These are phyloP conservation scores for Halcyon chelicuti DNA, from an alignment of 2,797 vertebrate species.

Conservation along the genomic window DNA sequence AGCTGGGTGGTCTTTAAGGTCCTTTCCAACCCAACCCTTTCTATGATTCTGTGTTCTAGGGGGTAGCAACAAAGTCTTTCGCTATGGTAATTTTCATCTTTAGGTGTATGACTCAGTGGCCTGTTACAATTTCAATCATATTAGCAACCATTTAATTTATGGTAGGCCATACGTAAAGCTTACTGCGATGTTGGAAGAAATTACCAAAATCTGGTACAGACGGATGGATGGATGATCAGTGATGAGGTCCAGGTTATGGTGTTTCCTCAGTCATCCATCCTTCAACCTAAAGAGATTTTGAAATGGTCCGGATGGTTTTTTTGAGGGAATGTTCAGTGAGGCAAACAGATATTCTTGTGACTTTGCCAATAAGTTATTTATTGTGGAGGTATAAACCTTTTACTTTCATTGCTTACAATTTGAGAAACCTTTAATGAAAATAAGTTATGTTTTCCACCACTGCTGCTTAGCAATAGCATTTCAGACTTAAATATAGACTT, in stretches of 20 bases:
- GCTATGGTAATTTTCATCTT: neutral
- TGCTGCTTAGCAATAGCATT: constrained; percentile 58
- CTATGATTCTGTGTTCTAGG: neutral
- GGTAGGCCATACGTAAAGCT: neutral
- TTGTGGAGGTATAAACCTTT: constrained; percentile 23
- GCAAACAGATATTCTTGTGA: neutral
- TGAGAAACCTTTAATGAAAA: constrained; percentile 48
- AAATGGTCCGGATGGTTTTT: neutral
- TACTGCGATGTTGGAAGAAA: neutral
- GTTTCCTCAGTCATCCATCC: neutral
- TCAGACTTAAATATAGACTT: constrained; percentile 56
- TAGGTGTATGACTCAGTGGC: neutral
- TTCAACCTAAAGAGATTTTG: neutral
- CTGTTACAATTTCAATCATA: neutral
- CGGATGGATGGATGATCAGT: neutral
- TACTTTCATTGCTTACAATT: constrained; percentile 25
- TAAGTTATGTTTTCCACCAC: constrained; percentile 43
- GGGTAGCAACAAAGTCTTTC: neutral
- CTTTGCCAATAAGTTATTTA: constrained; percentile 3
- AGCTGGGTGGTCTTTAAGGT: too few species aligned
- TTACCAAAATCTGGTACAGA: neutral
- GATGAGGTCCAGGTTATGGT: neutral
- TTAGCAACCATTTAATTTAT: neutral
- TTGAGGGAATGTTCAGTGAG: neutral
- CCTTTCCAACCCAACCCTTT: too few species aligned